Base-by-base conservation (phyloP, 2,888 invertebrate genomes). In the Bombyx huttoni region DNA sequence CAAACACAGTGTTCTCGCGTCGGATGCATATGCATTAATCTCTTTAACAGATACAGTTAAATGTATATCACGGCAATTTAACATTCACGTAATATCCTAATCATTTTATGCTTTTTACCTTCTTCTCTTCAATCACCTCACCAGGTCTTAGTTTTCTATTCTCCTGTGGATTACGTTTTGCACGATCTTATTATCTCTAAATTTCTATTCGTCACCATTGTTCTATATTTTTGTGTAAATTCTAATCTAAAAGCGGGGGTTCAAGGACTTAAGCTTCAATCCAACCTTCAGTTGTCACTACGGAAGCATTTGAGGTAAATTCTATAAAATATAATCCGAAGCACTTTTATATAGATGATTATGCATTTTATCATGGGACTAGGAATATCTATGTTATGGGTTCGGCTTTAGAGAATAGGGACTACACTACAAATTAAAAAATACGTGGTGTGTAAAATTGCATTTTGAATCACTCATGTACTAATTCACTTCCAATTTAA, bases 131-230 rank as follows among this genome's bases (percentile, higher is more conserved):
- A 89, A 95, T 89, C 89, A 96, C 94, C 92, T 97, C 96, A 89
- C 96, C 96, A 69, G 96, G 96, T 81, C 96, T 95, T 89, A 96
- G 94, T 92, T 95, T 95, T 90, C 95, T 94, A 93, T 94, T 92
- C 87, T 94, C 94, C 95, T 89, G 89, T 87, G 86, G 78, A 88
- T 88, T 87, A 82, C 70, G 82, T 78, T 82, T 87, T 85, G 78
- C 74, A 83, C 82, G 71, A 69, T 82, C 81, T 85, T 84, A 86
- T 77, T 84, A 83, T 77, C 69, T 73, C 75, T 75, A 75, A 73
- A 76, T 66, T 69, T 68, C 65, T 65, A 63, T 67, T 70, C 55
- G 62, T 59, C 62, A 67, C 68, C 60, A 65, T 64, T 78, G 63
- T 75, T 67, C 69, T 62, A 56, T 64, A 63, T 65, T 65, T 67